A percentile compares a stretch with the other conserved stretches of the same genome.
phyloP scores from a whole-genome alignment of 2,888 invertebrate genomes.

The Melinaea marsaeus region DNA sequence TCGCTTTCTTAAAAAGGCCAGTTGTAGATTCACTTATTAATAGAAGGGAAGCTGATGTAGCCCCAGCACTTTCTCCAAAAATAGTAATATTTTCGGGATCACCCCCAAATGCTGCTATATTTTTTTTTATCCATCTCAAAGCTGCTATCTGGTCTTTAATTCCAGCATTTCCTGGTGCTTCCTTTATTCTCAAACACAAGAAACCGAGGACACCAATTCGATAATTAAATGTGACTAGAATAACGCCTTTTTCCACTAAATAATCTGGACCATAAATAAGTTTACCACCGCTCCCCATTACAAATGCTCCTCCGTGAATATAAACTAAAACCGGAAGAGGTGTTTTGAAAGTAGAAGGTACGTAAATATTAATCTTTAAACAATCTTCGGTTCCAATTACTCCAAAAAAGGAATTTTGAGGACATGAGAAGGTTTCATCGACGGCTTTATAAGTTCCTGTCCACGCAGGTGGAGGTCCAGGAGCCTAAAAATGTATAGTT shows the following conservation, averaged over 20 bases:
- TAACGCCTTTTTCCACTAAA: constrained; percentile 57
- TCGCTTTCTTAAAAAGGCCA: constrained; percentile 60
- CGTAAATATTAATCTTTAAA: constrained; percentile 61
- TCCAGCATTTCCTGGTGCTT: constrained; percentile 68
- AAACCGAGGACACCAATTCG: constrained; percentile 65
- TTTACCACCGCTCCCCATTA: constrained; percentile 62
- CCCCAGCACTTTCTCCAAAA: constrained; percentile 70
- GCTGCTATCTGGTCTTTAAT: constrained; percentile 69
- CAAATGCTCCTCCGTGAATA: constrained; percentile 66
- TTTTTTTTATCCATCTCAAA: constrained; percentile 65
- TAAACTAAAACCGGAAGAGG: constrained; percentile 66
- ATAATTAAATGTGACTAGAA: constrained; percentile 67
- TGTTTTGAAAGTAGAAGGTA: constrained; percentile 44
- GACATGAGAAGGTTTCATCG: constrained; percentile 55
- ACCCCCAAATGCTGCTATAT: constrained; percentile 66
- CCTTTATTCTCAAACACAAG: constrained; percentile 60
- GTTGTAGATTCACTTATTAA: constrained; percentile 52
- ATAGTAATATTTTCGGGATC: constrained; percentile 66
- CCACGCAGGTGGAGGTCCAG: constrained; percentile 63
- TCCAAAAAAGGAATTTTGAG: constrained; percentile 46
- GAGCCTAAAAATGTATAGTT: constrained; percentile 48
- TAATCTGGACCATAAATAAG: constrained; percentile 60
- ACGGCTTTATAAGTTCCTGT: constrained; percentile 59
- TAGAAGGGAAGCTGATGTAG: constrained; percentile 52
- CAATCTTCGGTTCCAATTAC: constrained; percentile 62